Evolutionary conservation across 2,113 vertebrate species (phyloP).

Genomic region (Crotalus helleri): DNA sequence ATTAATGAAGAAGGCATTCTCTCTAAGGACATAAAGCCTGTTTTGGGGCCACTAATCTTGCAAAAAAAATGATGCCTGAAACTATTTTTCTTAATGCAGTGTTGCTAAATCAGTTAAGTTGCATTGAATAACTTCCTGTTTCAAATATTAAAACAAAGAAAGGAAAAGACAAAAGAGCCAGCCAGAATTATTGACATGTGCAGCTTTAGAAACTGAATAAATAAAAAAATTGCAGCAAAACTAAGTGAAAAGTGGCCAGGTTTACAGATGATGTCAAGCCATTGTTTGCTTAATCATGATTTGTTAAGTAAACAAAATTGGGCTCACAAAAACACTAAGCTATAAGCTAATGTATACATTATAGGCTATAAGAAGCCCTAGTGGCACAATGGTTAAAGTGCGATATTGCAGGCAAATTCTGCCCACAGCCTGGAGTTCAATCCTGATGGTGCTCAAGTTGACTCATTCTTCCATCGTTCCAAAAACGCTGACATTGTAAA

Average conservation of each 20-base stretch:
- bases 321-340: neutral
- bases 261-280: conserved; percentile 14
- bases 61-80: conserved; percentile 2
- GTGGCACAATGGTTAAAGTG: neutral
- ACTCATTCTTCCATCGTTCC: too few species aligned
- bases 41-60: neutral
- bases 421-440: too few species aligned
- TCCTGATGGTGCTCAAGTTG: too few species aligned
- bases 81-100: conserved; percentile 22
- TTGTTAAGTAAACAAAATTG: neutral
- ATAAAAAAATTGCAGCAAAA: neutral
- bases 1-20: neutral
- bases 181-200: neutral
- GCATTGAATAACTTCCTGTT: conserved; percentile 11
- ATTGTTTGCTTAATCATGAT: neutral
- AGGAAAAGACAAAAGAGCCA: neutral
- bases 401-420: too few species aligned
- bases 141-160: conserved; percentile 27
- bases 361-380: neutral
- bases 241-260: neutral
- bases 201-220: neutral
- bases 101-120: neutral
- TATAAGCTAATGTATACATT: neutral
- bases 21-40: conserved; percentile 9
- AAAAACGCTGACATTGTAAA: neutral